Evolutionary conservation across 1,140 invertebrate species (phyloP), one percentile per base, ranked within the genome.

Genomic region (Drosophila oshimai): DNA sequence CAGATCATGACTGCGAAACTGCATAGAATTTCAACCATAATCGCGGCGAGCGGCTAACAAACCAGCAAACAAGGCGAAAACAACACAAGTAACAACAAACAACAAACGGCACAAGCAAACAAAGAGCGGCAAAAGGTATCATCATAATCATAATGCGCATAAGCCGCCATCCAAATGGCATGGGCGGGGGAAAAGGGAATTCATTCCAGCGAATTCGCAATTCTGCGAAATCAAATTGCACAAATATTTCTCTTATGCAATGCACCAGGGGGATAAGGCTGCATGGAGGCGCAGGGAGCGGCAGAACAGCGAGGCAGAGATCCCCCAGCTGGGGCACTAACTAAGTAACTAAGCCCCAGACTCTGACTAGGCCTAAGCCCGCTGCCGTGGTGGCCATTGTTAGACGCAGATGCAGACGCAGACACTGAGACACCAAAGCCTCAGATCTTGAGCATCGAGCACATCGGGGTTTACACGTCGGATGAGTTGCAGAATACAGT

Each of bases 201-300:
- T 86, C 76, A 86, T 89, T 89, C 86, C 86, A 89, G 58, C 70
- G 86, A 89, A 89, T 86, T 89, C 87, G 60, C 86, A 89, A 89
- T 89, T 89, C 86, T 75, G 70, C 86, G 86, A 89, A 89, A 89
- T 89, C 73, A 89, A 89, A 89, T 89, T 89, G 86, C 86, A 89
- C 73, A 89, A 89, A 89, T 89, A 88, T 87, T 87, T 86, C 76
- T 70, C 76, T 86, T 84, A 83, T 86, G 81, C 81, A 87, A 87
- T 86, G 72, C 81, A 86, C 34, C 53, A 36, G 45, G 49, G 57
- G 50, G 54, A 31, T 36, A 20, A 15, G 31, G 28, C 13, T 42
- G 31, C 41, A 31, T 13, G 45, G n/a, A 3, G 26, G 7, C 17
- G 33, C 42, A 41, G 49, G 10, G 36, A 10, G 15, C 28, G 17